phyloP scores from a whole-genome alignment of 2,888 invertebrate species.

The Epiblema foenella region DNA sequence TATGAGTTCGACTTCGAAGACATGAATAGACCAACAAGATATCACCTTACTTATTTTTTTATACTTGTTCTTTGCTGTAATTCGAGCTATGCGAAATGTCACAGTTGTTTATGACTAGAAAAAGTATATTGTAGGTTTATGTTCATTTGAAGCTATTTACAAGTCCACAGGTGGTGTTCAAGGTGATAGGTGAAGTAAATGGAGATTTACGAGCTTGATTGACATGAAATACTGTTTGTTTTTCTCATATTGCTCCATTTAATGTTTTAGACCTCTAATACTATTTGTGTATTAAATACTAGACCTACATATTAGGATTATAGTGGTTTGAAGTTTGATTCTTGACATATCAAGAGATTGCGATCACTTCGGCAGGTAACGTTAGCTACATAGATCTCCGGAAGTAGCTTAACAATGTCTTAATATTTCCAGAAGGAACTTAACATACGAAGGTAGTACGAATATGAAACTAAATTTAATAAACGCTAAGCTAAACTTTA shows the following conservation, averaged over 20 bases:
- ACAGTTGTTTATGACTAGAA: background rate
- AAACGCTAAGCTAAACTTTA: slow-evolving; percentile 17
- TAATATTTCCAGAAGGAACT: background rate
- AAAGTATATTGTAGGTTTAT: background rate
- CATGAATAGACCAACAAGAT: background rate
- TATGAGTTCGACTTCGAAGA: background rate
- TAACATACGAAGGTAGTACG: background rate
- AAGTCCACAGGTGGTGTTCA: slow-evolving; percentile 18
- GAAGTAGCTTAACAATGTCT: background rate
- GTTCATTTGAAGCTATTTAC: slow-evolving; percentile 19
- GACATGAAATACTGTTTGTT: slow-evolving; percentile 28
- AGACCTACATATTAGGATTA: no score
- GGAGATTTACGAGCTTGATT: slow-evolving; percentile 28
- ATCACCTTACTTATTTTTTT: background rate
- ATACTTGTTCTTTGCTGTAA: background rate
- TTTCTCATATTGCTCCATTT: background rate
- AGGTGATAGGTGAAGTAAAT: slow-evolving; percentile 18
- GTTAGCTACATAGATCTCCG: no score
- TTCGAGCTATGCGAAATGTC: slow-evolving; percentile 12
- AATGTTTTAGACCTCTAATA: background rate
- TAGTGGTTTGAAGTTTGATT: no score
- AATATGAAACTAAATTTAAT: slow-evolving; percentile 18
- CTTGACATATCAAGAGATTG: no score
- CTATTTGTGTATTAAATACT: background rate
- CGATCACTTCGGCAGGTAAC: no score